Base-by-base conservation (phyloP, 2,888 invertebrate species). In the Linnaemya vulpina region DNA sequence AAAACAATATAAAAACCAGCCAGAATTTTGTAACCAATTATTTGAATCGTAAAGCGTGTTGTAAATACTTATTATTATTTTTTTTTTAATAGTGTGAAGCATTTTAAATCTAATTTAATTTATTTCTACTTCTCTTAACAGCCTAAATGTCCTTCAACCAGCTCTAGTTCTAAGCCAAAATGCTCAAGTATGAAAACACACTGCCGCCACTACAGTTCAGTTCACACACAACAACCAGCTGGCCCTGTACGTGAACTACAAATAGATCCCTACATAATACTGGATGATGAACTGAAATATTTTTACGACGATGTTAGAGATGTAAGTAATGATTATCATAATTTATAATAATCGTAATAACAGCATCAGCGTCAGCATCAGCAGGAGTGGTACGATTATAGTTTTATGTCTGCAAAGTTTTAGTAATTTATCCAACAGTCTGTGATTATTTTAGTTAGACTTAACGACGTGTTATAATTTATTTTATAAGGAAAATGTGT, bases 301-400 rank as follows among this genome's bases (percentile, higher is more conserved):
- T 95, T 98, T 89, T 97, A 97, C 91, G 95, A 95, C 89, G 96
- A 97, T 91, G 97, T 98, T 91, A 94, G 96, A 95, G 94, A 95
- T 94, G 98, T 97, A 93, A 94, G 93, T 92, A 79, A 35, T 40
- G 22, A 13, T 58, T 38, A 10, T 30, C 1, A 30, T 30, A 17
- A 17, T 49, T 62, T 70, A 46, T 63, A n/a, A 38, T 38, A 38
- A 1, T 40, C 10, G 30, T 30, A 30, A n/a, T 30, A 30, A 30
- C 5, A 30, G 5, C 5, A 30, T 30, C 30, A 30, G 30, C 30
- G 5, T 2, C 3, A 30, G 30, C 30, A 30, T n/a, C n/a, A 30
- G 30, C 30, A 30, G 30, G 3, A 30, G 3, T 3, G 30, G 2
- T 30, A 3, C 30, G n/a, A n/a, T n/a, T n/a, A n/a, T n/a, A n/a